phyloP scores from a whole-genome alignment of 2,888 invertebrate genomes.

The Lochmaea capreae region DNA sequence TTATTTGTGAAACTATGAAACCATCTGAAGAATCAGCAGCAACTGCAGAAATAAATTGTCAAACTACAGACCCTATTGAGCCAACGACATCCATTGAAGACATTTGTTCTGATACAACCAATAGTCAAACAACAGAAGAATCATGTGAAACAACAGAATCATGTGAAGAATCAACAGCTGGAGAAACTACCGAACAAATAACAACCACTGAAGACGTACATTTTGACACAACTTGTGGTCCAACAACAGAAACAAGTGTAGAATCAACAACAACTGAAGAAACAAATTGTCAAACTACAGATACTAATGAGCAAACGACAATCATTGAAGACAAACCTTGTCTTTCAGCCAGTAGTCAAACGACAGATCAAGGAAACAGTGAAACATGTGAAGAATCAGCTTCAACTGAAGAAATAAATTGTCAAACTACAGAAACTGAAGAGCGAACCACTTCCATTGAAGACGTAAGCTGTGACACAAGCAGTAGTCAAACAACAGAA shows the following conservation, averaged over 20 bases:
- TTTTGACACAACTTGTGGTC: no score
- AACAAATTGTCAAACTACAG: background rate
- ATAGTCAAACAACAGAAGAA: background rate
- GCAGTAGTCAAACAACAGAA: no score
- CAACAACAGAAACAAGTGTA: no score
- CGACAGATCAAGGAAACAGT: background rate
- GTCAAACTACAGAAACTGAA: background rate
- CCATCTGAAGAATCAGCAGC: background rate
- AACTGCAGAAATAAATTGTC: background rate
- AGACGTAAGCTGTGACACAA: no score
- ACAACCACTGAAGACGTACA: no score
- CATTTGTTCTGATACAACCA: background rate
- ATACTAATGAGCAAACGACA: background rate
- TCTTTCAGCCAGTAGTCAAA: background rate
- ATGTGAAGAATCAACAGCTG: background rate
- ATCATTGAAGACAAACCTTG: background rate
- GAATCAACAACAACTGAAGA: background rate
- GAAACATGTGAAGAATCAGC: background rate
- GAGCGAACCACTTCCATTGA: background rate
- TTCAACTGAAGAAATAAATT: background rate
- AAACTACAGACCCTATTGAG: background rate
- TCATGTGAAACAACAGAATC: background rate
- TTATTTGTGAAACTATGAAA: conserved; percentile 11
- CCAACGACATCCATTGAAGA: background rate
- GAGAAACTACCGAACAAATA: no score